phyloP scores from a whole-genome alignment of 2,113 vertebrate species.

The Pandion haliaetus region DNA sequence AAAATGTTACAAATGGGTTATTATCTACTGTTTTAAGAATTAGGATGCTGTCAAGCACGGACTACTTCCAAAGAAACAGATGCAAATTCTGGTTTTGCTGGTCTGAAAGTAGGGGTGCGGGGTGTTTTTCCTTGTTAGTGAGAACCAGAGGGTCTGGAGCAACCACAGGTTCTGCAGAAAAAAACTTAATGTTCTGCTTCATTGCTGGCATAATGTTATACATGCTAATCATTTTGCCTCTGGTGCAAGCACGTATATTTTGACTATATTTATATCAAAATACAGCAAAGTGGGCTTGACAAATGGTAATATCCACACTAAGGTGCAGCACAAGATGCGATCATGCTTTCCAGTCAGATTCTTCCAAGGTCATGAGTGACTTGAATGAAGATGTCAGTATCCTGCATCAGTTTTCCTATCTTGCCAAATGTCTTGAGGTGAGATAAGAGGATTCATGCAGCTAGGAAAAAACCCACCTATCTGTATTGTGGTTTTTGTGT shows the following conservation, averaged over 20 bases:
- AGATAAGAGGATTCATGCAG: background rate
- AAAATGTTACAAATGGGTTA: background rate
- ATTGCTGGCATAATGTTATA: background rate
- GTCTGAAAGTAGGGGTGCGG: background rate
- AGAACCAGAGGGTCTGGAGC: background rate
- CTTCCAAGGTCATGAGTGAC: constrained; percentile 20
- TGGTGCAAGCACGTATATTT: background rate
- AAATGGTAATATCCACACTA: background rate
- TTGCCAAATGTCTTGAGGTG: constrained; percentile 22
- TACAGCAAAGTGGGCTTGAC: background rate
- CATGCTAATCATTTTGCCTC: background rate
- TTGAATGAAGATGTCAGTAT: constrained; percentile 19
- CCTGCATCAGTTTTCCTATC: background rate
- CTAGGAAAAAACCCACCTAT: background rate
- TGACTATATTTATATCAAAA: background rate
- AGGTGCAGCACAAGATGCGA: background rate
- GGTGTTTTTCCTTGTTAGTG: background rate
- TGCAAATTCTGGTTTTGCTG: background rate
- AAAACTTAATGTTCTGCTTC: background rate
- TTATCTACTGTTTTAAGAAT: background rate
- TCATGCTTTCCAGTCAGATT: background rate
- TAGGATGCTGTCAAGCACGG: background rate
- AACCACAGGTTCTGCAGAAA: background rate
- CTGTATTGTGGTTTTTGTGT: background rate
- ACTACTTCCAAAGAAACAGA: background rate